These are phyloP conservation scores for Planiliza haematocheilus DNA, from an alignment of 2,113 vertebrate species.

Conservation along the genomic window DNA sequence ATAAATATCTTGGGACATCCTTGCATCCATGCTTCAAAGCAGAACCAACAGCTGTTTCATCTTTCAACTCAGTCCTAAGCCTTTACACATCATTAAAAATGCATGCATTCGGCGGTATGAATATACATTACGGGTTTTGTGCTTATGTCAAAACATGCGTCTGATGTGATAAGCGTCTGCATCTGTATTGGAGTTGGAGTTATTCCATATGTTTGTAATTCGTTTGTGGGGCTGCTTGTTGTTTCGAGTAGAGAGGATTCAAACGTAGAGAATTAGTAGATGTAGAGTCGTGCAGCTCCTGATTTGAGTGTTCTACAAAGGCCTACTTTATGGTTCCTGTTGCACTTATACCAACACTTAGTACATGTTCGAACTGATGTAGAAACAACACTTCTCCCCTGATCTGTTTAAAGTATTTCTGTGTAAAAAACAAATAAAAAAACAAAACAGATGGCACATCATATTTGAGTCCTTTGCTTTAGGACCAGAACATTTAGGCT, in stretches of 20 bases:
- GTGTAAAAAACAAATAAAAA: too few species aligned
- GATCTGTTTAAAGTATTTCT: conserved; percentile 4
- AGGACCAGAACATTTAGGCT: neutral
- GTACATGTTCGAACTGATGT: neutral
- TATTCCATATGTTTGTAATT: neutral
- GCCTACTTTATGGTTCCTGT: too few species aligned
- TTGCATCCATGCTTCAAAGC: conserved; percentile 43
- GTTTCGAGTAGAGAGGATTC: neutral
- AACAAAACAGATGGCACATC: neutral
- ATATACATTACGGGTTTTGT: conserved; percentile 32
- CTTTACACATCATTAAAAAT: conserved; percentile 46
- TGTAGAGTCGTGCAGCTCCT: neutral
- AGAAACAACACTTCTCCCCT: neutral
- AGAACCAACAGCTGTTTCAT: conserved; percentile 36
- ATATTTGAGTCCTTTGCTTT: neutral
- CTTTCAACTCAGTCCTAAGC: conserved; percentile 13
- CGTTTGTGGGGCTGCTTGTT: neutral
- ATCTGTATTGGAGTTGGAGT: neutral
- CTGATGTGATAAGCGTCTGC: neutral
- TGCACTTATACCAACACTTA: too few species aligned
- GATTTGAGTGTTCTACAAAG: neutral
- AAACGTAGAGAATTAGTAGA: neutral
- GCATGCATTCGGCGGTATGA: conserved; percentile 19
- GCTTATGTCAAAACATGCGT: conserved; percentile 35
- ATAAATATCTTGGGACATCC: conserved; percentile 14